These are phyloP conservation scores for Leguminivora glycinivorella DNA, from an alignment of 1,140 invertebrate species.

Conservation along the genomic window DNA sequence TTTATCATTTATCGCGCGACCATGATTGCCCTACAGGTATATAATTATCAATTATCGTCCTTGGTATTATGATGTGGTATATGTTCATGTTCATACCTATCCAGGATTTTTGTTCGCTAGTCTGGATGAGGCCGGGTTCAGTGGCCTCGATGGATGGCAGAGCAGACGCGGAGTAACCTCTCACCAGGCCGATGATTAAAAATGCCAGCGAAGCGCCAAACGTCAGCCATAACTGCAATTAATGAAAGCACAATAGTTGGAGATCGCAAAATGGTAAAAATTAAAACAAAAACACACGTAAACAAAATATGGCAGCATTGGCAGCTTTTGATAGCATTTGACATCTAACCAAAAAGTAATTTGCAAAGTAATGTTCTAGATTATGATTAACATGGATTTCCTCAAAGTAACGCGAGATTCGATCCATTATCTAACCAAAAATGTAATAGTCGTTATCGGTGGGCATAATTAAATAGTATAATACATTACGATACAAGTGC, in stretches of 20 bases:
- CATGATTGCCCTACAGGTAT: too few relatives aligned
- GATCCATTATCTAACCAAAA: too few relatives aligned
- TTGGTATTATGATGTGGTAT: neutral
- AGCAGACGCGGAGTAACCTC: constrained; percentile 80
- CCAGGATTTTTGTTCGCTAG: constrained; percentile 78
- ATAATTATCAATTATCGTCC: too few relatives aligned
- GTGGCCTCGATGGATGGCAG: constrained; percentile 76
- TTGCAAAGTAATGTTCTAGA: too few relatives aligned
- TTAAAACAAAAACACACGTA: neutral
- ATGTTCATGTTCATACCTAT: constrained; percentile 70
- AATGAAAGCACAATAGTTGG: constrained; percentile 30
- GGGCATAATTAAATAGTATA: too few relatives aligned
- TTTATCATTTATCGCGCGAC: too few relatives aligned
- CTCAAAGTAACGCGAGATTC: too few relatives aligned
- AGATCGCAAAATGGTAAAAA: neutral
- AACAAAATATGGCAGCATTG: neutral
- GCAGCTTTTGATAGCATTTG: too few relatives aligned
- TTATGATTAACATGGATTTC: too few relatives aligned
- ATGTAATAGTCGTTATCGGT: too few relatives aligned
- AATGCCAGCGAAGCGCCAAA: constrained; percentile 79
- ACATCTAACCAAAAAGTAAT: too few relatives aligned
- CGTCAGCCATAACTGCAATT: constrained; percentile 77
- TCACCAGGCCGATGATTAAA: constrained; percentile 79
- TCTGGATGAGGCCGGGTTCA: constrained; percentile 65
- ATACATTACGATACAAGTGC: too few relatives aligned